Conservation (phyloP, 2,113 vertebrate species). For the Colossoma macropomum region DNA sequence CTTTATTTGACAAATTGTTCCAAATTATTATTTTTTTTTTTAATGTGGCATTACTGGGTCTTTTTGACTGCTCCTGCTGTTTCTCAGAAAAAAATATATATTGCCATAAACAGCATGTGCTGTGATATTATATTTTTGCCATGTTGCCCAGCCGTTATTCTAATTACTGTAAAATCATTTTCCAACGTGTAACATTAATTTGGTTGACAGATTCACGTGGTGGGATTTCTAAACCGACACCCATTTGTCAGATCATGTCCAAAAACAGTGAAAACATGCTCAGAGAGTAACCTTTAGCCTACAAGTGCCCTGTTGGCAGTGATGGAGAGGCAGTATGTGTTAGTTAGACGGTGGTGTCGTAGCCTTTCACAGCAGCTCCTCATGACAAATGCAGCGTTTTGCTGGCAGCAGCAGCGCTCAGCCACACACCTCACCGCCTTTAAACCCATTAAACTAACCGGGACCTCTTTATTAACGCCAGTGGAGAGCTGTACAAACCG, state of each 20-base stretch:
- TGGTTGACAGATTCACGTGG: not conserved
- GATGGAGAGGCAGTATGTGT: not conserved
- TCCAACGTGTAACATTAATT: too few relatives aligned
- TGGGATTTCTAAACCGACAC: not conserved
- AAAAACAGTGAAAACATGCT: not conserved
- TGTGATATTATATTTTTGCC: too few relatives aligned
- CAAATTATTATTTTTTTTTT: too few relatives aligned
- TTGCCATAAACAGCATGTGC: too few relatives aligned
- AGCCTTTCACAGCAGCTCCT: conserved; percentile 50
- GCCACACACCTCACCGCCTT: not conserved
- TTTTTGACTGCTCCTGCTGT: too few relatives aligned
- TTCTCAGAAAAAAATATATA: too few relatives aligned
- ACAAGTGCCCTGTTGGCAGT: not conserved
- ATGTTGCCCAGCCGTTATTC: too few relatives aligned
- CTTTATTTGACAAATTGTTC: too few relatives aligned
- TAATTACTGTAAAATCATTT: too few relatives aligned
- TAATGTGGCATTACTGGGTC: too few relatives aligned
- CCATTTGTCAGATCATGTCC: not conserved
- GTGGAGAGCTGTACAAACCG: not conserved
- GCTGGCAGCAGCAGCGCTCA: conserved; percentile 47
- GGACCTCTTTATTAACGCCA: not conserved
- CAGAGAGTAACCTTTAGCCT: not conserved
- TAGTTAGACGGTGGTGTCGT: not conserved
- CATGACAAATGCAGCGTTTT: conserved; percentile 72
- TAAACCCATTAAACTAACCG: not conserved